A percentile compares a stretch with the other conserved stretches of the same genome.
Evolutionary conservation across 2,113 vertebrate genomes (phyloP).

Genomic region (Cettia cetti): DNA sequence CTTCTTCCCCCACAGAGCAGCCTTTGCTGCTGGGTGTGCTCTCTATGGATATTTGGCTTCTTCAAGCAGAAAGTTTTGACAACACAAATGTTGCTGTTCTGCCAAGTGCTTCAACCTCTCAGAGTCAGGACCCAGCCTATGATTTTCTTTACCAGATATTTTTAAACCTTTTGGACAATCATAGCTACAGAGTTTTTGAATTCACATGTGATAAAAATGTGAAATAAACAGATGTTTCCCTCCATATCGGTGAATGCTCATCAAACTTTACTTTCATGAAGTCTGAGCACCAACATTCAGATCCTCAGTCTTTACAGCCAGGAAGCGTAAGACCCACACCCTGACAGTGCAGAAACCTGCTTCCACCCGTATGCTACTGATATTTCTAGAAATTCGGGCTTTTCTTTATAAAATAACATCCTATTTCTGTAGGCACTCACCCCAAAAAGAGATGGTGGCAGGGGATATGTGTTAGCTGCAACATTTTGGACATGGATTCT

Average conservation of each 20-base stretch:
- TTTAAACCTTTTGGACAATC: background rate
- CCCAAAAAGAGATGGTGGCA: background rate
- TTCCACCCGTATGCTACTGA: fast-evolving
- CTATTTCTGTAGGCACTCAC: background rate
- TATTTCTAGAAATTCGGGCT: background rate
- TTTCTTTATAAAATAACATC: background rate
- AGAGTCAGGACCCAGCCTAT: background rate
- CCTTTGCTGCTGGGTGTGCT: background rate
- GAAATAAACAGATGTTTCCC: background rate
- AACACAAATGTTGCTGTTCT: background rate
- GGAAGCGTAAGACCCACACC: background rate
- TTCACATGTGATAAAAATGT: background rate
- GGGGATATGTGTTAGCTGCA: background rate
- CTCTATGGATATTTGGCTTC: background rate
- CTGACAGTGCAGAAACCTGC: background rate
- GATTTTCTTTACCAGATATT: background rate
- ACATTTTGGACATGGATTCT: background rate
- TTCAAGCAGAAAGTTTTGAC: background rate
- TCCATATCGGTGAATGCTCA: background rate
- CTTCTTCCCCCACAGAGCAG: background rate
- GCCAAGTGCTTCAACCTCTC: background rate
- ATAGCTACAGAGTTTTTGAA: background rate
- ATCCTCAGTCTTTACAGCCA: background rate
- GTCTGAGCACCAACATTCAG: background rate
- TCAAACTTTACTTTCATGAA: background rate